These are phyloP conservation scores for Platycercus adscitus DNA, from an alignment of 2,113 vertebrate genomes.

Conservation along the genomic window DNA sequence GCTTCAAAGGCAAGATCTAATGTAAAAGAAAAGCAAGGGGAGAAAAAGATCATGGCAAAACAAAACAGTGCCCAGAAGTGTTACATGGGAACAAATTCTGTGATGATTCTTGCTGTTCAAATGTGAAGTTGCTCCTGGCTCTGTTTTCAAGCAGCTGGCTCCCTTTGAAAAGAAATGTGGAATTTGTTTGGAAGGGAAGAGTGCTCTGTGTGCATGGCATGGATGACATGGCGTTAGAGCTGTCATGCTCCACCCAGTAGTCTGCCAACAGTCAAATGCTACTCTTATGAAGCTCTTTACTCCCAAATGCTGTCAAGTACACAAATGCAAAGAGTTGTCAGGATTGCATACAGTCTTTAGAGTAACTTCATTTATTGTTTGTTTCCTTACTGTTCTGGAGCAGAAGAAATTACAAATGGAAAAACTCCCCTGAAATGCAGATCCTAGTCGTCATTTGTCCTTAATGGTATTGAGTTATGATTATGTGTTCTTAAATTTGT, in stretches of 20 bases:
- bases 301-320: neutral
- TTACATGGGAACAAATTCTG: neutral
- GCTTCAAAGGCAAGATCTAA: neutral
- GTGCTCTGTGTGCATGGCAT: neutral
- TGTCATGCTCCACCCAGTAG: neutral
- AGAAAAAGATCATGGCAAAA: neutral
- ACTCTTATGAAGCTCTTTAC: neutral
- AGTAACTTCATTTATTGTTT: neutral
- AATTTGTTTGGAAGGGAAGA: neutral
- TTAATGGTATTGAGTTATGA: neutral
- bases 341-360: neutral
- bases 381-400: neutral
- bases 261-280: neutral
- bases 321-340: neutral
- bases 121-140: neutral
- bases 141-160: neutral
- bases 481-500: neutral
- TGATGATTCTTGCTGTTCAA: neutral
- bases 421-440: neutral
- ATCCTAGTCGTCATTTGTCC: neutral
- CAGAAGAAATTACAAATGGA: neutral
- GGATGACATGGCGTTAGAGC: rapidly evolving
- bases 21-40: neutral
- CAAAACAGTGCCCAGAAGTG: neutral
- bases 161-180: neutral